Conservation (phyloP, 2,888 invertebrate genomes). For the Drosophila buzzatii region DNA sequence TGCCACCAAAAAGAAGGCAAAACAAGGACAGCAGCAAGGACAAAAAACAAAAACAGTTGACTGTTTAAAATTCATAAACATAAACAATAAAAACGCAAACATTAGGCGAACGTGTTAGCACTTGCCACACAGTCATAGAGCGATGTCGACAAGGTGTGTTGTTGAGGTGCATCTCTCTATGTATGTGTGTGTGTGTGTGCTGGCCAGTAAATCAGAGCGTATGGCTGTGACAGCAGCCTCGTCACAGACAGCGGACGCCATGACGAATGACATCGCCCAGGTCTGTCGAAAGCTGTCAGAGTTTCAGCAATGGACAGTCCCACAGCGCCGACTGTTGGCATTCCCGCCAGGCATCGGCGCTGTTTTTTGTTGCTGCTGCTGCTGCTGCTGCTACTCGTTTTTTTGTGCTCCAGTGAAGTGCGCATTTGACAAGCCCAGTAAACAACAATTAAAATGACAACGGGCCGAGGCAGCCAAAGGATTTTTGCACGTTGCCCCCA, state of each 20-base stretch:
- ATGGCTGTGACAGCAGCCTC: constrained; percentile 72
- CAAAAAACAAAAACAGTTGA: not conserved
- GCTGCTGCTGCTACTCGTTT: not conserved
- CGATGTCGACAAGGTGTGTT: constrained; percentile 8
- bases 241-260: constrained; percentile 73
- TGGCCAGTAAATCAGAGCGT: constrained; percentile 75
- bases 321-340: not conserved
- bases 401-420: constrained; percentile 61
- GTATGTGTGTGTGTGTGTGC: constrained; percentile 27
- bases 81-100: constrained; percentile 30
- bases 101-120: constrained; percentile 21
- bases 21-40: not conserved
- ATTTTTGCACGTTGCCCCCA: constrained; percentile 49
- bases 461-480: constrained; percentile 59
- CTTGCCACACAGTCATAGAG: constrained; percentile 2
- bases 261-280: constrained; percentile 63
- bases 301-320: constrained; percentile 1
- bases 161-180: not conserved
- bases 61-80: constrained; percentile 50
- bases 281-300: constrained; percentile 39
- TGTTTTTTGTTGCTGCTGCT: not conserved
- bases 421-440: constrained; percentile 80
- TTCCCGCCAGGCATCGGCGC: constrained; percentile 28
- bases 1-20: constrained; percentile 27
- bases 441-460: constrained; percentile 83